Base-by-base conservation (phyloP, 2,113 vertebrate genomes). In the Psittacus erithacus region DNA sequence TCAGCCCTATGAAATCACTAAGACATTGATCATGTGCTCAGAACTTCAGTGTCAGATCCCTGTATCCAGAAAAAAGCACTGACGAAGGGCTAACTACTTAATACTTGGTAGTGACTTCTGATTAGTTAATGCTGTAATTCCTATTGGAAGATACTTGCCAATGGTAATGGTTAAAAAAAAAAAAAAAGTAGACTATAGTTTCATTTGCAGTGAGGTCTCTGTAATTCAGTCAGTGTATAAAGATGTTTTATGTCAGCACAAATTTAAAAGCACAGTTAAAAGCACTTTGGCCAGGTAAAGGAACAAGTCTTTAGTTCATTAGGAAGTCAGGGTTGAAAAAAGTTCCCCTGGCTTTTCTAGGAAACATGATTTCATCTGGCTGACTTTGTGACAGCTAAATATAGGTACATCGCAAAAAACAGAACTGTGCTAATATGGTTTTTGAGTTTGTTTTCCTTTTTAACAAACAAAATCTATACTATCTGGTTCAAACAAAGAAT, bases 311-410 rank as follows among this genome's bases (percentile, higher is more conserved):
- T 63, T 29, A 77, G 13, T 28, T 93, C 49, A 64, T 82, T 50
- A 64, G 9, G 50, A 84, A 75, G 47, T n/a, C 18, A n/a, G 59
- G 1, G 10, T 65, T 59, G 70, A 28, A 92, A 73, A 67, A 86
- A 49, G 7, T n/a, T 82, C 14, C 19, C 24, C 11, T 52, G 41
- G 3, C 35, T 88, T 92, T 92, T 81, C 63, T 38, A 74, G 53
- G 90, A 94, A 93, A 74, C 33, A 75, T 95, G 47, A 85, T 53
- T 94, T 94, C n/a, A 90, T 80, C 41, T 80, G 52, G 16, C 62
- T 83, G 79, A 62, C 38, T 90, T 84, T 50, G 12, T 11, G 13
- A 90, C 47, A 86, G 28, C 28, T 90, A 88, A 80, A 92, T 70
- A 91, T 46, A 96, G 43, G 65, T 68, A 86, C 23, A 78, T 3